Percentiles rank a stretch among this genome's conserved stretches.
Evolutionary conservation across 2,113 vertebrate species (phyloP).

Genomic region (Dasyprocta punctata): DNA sequence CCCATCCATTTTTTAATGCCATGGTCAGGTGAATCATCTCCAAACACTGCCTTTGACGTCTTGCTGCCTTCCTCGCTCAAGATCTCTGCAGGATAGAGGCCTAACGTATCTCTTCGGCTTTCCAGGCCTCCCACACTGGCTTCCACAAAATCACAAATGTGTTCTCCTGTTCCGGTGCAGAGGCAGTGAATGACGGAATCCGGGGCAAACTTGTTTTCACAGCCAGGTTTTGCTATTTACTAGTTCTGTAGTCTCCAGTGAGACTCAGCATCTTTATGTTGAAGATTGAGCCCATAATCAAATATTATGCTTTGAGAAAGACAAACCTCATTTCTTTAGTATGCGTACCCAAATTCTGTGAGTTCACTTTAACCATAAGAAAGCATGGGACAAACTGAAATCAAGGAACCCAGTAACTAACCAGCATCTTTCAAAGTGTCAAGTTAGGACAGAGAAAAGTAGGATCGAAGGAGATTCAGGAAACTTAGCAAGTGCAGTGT

Average conservation of each 20-base stretch:
- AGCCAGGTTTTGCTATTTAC: neutral
- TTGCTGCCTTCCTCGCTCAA: neutral
- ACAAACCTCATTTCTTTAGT: neutral
- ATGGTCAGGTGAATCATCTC: neutral
- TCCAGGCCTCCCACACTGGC: neutral
- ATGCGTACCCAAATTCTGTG: neutral
- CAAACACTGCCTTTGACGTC: constrained; percentile 5
- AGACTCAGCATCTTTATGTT: neutral
- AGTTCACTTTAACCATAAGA: neutral
- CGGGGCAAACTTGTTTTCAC: neutral
- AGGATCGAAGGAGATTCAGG: neutral
- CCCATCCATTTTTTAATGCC: constrained; percentile 9
- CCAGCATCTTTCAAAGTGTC: neutral
- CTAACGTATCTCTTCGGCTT: neutral
- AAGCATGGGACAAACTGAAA: neutral
- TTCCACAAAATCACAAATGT: neutral
- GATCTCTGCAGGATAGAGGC: neutral
- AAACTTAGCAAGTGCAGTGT: neutral
- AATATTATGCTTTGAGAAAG: neutral
- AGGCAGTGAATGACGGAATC: neutral
- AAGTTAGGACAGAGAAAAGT: neutral
- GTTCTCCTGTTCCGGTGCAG: neutral
- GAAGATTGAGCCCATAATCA: neutral
- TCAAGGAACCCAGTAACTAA: neutral
- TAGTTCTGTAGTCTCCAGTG: neutral